phyloP scores from a whole-genome alignment of 1,140 invertebrate genomes.

The Papilio machaon region DNA sequence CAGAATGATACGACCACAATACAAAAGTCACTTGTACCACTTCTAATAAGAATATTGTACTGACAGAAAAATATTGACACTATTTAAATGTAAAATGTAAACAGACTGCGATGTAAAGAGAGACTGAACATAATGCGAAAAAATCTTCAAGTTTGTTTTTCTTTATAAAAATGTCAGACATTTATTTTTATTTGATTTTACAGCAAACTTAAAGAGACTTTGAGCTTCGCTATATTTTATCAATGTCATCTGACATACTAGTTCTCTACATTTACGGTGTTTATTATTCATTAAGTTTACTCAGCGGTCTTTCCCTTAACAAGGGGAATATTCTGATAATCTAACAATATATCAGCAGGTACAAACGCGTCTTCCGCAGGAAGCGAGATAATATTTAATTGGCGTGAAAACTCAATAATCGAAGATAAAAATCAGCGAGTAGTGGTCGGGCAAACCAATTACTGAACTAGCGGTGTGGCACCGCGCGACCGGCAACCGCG shows the following conservation, averaged over 20 bases:
- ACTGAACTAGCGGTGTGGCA: constrained; percentile 67
- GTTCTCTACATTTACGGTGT: constrained; percentile 23
- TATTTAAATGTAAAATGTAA: not conserved
- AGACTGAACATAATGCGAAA: not conserved
- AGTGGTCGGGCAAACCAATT: constrained; percentile 69
- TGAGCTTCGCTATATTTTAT: not conserved
- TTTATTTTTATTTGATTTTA: not conserved
- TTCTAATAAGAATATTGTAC: too few relatives aligned
- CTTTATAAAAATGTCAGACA: not conserved
- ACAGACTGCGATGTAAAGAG: not conserved
- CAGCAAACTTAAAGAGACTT: constrained; percentile 1
- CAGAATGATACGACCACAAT: not conserved
- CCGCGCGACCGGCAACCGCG: constrained; percentile 65
- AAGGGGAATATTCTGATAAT: constrained; percentile 47
- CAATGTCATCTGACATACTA: constrained; percentile 24
- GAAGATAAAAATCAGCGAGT: constrained; percentile 77
- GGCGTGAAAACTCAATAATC: constrained; percentile 81
- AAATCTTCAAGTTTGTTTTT: not conserved
- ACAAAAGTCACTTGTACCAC: too few relatives aligned
- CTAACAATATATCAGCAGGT: constrained; percentile 59
- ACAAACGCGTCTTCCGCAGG: constrained; percentile 66
- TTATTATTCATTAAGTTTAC: constrained; percentile 35
- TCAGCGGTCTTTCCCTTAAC: constrained; percentile 37
- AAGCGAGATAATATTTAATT: constrained; percentile 79
- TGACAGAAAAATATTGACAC: too few relatives aligned